Evolutionary conservation across 2,888 invertebrate species (phyloP), one percentile per base, ranked within the genome.

Genomic region (Rhyacophila evoluta): DNA sequence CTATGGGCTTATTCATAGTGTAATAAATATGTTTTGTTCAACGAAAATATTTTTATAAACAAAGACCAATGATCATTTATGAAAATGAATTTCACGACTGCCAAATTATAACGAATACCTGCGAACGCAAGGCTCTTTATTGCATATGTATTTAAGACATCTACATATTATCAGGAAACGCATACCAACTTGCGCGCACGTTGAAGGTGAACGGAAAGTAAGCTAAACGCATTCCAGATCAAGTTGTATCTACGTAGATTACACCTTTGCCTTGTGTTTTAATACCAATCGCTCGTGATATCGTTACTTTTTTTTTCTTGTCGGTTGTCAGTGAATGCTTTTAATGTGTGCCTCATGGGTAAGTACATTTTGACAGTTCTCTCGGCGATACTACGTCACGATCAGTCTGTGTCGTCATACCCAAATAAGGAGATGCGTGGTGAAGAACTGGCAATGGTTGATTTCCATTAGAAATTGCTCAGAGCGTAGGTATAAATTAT

Each of bases 171-270:
- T 55, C 55, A 55, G 55, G 55, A 55, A 55, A 19, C 55, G 19
- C 55, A 55, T 55, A 55, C 55, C 55, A 25, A 55, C 55, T 55
- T 55, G 55, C 12, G 19, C 19, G 55, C 6, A 19, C 55, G 19
- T 19, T 55, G 55, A 55, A 55, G 55, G 55, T 55, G 55, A 55
- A 55, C 55, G 55, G 55, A 55, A 55, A 55, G 55, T 55, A 55
- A 55, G 55, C 19, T 55, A 55, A 55, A 55, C 55, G 55, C 55
- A 55, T 55, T 55, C 55, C 55, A 55, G 55, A 55, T 55, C 55
- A 55, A 55, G 8, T 55, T 55, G 55, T 55, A 55, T 55, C 55
- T 55, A 25, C 55, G 10, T 25, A 55, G 19, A 55, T 55, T 19
- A 55, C 55, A 25, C 55, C 15, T 55, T 55, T 19, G 55, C 55